A percentile compares a stretch with the other conserved stretches of the same genome.
Evolutionary conservation across 2,888 invertebrate genomes (phyloP).

Genomic region (Limenitis camilla): DNA sequence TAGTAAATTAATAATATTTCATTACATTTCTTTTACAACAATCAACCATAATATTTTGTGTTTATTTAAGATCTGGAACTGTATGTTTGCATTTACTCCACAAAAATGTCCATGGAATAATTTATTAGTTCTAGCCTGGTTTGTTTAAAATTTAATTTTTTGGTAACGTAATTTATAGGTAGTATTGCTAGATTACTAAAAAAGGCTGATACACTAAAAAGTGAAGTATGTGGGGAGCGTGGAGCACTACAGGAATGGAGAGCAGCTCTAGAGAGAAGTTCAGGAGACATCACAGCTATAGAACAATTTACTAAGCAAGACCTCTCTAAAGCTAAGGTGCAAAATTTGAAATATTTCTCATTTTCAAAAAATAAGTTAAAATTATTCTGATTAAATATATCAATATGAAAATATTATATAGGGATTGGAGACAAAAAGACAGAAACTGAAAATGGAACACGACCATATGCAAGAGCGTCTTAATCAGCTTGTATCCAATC

Average conservation of each 20-base stretch:
- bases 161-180: constrained; percentile 34
- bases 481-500: constrained; percentile 61
- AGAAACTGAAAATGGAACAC: constrained; percentile 63
- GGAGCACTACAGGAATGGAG: constrained; percentile 82
- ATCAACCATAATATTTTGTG: too few species aligned
- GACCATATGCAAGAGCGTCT: constrained; percentile 60
- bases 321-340: constrained; percentile 76
- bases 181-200: constrained; percentile 71
- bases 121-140: too few species aligned
- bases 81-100: too few species aligned
- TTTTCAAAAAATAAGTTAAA: background rate
- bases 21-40: too few species aligned
- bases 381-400: background rate
- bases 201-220: constrained; percentile 78
- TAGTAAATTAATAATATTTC: too few species aligned
- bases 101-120: too few species aligned
- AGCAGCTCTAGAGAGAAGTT: constrained; percentile 78
- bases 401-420: constrained; percentile 19
- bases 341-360: background rate
- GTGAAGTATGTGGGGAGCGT: constrained; percentile 79
- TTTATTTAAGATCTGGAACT: too few species aligned
- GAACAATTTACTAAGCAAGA: constrained; percentile 83
- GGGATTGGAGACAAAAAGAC: constrained; percentile 58
- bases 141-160: background rate
- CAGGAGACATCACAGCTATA: constrained; percentile 81